These are phyloP conservation scores for Danaus plexippus DNA, from an alignment of 1,140 invertebrate genomes.

Conservation along the genomic window DNA sequence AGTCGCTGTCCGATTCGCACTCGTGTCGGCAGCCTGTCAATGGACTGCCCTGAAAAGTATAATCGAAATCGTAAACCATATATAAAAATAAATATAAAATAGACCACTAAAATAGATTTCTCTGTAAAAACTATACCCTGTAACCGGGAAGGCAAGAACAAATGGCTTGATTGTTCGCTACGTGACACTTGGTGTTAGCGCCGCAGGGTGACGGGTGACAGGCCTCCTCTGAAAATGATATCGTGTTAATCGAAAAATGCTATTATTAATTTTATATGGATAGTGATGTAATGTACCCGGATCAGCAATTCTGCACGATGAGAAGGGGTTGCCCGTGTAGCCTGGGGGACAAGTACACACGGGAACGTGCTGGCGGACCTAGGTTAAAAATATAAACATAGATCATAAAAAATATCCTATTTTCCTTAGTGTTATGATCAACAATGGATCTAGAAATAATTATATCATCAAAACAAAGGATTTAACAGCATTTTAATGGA, in stretches of 20 bases:
- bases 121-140: constrained; percentile 39
- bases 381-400: constrained; percentile 22
- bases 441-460: too few species aligned
- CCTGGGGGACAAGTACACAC: constrained; percentile 88
- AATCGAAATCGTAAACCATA: constrained; percentile 1
- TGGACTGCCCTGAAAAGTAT: constrained; percentile 76
- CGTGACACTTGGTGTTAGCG: constrained; percentile 83
- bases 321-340: constrained; percentile 86
- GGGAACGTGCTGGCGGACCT: constrained; percentile 84
- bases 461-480: too few species aligned
- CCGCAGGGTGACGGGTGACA: constrained; percentile 87
- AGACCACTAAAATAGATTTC: too few species aligned
- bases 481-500: too few species aligned
- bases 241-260: constrained; percentile 1
- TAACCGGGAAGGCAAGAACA: constrained; percentile 83
- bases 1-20: constrained; percentile 84
- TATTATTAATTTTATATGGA: constrained; percentile 2
- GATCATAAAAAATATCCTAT: too few species aligned
- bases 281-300: constrained; percentile 69
- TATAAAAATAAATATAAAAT: not conserved
- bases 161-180: constrained; percentile 80
- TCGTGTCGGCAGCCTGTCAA: constrained; percentile 82
- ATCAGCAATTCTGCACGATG: constrained; percentile 74
- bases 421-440: too few species aligned
- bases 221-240: constrained; percentile 76